Evolutionary conservation across 2,797 vertebrate genomes (phyloP).

Genomic region (Phalanger gymnotis): DNA sequence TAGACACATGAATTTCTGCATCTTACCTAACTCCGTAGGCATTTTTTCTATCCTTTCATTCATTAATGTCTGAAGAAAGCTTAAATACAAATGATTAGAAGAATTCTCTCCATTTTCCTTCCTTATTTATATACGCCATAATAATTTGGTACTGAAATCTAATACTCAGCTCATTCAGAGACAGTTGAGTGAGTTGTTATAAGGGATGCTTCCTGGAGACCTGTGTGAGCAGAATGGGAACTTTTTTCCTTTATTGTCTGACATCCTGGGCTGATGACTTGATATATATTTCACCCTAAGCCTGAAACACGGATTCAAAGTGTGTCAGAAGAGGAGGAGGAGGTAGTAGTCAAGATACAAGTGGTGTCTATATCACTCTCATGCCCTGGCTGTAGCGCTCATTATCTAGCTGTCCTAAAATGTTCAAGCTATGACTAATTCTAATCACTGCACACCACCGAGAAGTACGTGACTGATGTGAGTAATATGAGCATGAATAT

Average conservation of each 20-base stretch:
- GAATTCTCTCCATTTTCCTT: neutral
- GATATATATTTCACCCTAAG: neutral
- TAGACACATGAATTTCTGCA: neutral
- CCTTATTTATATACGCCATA: neutral
- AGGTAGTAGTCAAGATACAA: neutral
- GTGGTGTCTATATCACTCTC: neutral
- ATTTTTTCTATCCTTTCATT: neutral
- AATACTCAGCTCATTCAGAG: neutral
- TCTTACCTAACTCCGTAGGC: neutral
- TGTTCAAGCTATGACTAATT: neutral
- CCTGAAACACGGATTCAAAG: neutral
- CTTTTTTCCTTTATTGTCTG: neutral
- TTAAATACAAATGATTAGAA: neutral
- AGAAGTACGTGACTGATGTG: neutral
- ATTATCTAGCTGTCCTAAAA: neutral
- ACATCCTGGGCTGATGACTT: neutral
- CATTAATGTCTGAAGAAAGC: neutral
- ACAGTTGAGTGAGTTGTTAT: neutral
- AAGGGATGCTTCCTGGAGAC: neutral
- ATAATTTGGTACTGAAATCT: neutral
- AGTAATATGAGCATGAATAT: neutral
- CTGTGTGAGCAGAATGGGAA: neutral
- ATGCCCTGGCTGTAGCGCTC: neutral
- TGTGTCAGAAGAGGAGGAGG: neutral
- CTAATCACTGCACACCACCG: neutral